phyloP scores from a whole-genome alignment of 92 coral and sea anemone species.

The Epizoanthus illoricatus region DNA sequence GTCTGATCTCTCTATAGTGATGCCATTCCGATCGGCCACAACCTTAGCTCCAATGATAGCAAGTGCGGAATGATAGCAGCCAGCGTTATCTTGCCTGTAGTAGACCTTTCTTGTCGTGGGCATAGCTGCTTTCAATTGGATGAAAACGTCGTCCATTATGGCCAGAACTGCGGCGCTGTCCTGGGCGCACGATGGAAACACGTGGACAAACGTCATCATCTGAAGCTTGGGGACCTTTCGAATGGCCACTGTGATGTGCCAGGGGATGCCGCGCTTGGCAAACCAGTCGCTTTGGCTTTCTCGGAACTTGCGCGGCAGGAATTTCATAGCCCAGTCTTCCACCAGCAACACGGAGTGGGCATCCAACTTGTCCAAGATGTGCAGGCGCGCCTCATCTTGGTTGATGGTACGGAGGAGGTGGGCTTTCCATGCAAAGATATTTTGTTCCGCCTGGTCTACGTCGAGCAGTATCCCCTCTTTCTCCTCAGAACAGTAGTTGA shows the following conservation, averaged over 20 bases:
- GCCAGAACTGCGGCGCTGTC: conserved; percentile 19
- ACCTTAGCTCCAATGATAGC: conserved; percentile 2
- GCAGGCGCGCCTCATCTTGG: conserved; percentile 15
- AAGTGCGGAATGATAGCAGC: conserved; percentile 23
- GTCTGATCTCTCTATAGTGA: background rate
- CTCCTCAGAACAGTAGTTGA: background rate
- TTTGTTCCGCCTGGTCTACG: conserved; percentile 1
- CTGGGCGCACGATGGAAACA: conserved; percentile 7
- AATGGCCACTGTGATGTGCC: conserved; percentile 42
- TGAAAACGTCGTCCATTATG: conserved; percentile 13
- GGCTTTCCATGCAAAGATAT: conserved; percentile 28
- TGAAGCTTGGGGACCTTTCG: too few relatives aligned
- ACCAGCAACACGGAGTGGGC: background rate
- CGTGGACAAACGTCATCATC: background rate
- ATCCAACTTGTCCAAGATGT: conserved; percentile 7
- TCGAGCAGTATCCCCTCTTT: background rate
- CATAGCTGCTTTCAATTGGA: background rate
- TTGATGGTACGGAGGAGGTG: conserved; percentile 23
- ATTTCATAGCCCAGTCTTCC: background rate
- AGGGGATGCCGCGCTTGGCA: conserved; percentile 22
- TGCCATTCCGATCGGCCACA: conserved; percentile 3
- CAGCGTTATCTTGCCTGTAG: conserved; percentile 13
- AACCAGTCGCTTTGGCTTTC: conserved; percentile 18
- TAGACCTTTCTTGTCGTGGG: conserved; percentile 2
- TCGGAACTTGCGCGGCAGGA: conserved; percentile 1